Conservation (phyloP, 2,797 vertebrate species). For the Margarornis squamiger region DNA sequence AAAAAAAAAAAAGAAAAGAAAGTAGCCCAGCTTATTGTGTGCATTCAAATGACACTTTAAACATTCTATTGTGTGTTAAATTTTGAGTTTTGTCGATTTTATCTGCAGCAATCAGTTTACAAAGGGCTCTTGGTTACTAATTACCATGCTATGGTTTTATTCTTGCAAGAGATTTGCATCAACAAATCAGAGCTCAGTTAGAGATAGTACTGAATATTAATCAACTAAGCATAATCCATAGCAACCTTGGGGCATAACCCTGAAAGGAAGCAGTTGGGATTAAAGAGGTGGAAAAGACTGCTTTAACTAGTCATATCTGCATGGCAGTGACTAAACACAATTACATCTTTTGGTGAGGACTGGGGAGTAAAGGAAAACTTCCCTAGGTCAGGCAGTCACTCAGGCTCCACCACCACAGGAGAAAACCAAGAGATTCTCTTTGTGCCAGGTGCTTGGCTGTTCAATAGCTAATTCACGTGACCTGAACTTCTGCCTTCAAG, state of each 20-base stretch:
- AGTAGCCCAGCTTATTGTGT: not conserved
- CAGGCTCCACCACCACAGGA: not conserved
- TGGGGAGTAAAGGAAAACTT: not conserved
- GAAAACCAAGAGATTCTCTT: slow-evolving; percentile 12
- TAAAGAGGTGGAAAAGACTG: not conserved
- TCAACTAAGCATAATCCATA: not conserved
- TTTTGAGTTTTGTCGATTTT: not conserved
- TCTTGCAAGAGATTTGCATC: slow-evolving; percentile 9
- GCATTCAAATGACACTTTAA: not conserved
- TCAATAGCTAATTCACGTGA: not conserved
- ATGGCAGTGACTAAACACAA: not conserved
- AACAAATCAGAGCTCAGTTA: not conserved
- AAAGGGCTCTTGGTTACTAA: slow-evolving; percentile 14
- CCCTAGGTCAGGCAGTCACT: not conserved
- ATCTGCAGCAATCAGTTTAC: not conserved
- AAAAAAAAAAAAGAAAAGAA: not conserved
- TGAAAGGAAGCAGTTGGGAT: not conserved
- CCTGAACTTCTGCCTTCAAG: not conserved
- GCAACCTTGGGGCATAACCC: not conserved
- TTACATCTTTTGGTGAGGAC: not conserved
- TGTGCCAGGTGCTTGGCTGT: not conserved
- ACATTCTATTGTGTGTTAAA: not conserved
- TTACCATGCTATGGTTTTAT: not conserved
- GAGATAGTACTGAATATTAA: not conserved
- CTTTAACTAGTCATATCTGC: slow-evolving; percentile 3